phyloP scores from a whole-genome alignment of 64 coral and sea anemone genomes.

The Pachyseris speciosa region DNA sequence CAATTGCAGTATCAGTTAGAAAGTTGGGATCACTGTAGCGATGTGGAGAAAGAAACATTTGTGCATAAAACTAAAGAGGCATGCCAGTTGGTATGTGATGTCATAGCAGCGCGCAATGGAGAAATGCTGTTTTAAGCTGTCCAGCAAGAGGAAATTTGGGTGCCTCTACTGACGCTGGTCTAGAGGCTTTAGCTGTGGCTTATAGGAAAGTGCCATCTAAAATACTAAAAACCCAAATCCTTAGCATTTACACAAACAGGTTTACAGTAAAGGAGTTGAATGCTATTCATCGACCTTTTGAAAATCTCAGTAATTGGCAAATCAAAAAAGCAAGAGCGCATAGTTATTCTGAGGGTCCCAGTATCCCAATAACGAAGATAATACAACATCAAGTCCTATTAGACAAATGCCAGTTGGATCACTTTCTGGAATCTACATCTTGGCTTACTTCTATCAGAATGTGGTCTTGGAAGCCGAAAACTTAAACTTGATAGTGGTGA shows the following conservation, averaged over 20 bases:
- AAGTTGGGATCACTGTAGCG: too few species aligned
- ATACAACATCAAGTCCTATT: conserved; percentile 14
- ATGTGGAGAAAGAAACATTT: too few species aligned
- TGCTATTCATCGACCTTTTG: too few species aligned
- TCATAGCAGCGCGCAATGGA: conserved; percentile 55
- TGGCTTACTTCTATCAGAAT: conserved; percentile 52
- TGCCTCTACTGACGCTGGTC: not conserved
- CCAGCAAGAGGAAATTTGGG: too few species aligned
- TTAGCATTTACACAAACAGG: not conserved
- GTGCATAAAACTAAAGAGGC: too few species aligned
- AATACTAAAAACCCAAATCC: not conserved
- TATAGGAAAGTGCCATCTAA: conserved; percentile 54
- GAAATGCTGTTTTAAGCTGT: too few species aligned
- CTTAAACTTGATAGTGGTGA: conserved; percentile 49
- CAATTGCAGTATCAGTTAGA: not conserved
- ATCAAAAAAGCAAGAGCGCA: conserved; percentile 7
- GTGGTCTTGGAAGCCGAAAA: conserved; percentile 61
- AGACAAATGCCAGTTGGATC: conserved; percentile 47
- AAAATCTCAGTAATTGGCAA: not conserved
- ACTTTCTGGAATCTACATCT: conserved; percentile 59
- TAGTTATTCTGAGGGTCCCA: not conserved
- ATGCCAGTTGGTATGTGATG: too few species aligned
- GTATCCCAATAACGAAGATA: not conserved
- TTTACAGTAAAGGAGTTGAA: too few species aligned
- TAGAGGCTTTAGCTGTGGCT: conserved; percentile 47